These are phyloP conservation scores for Tetragnatha versicolor DNA, from an alignment of 1,140 invertebrate genomes.

Conservation along the genomic window DNA sequence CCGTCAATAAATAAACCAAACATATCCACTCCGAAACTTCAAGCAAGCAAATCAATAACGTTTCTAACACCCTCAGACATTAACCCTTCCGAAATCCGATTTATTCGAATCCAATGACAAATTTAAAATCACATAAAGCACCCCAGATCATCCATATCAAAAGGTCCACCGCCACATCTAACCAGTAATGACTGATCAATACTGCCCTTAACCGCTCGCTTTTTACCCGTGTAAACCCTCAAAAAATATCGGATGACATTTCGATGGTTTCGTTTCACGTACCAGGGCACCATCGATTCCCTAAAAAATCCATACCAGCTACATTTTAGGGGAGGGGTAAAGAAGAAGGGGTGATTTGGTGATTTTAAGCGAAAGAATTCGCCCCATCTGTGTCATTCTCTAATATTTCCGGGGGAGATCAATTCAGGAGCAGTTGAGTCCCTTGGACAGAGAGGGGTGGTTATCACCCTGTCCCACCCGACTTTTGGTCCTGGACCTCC, in stretches of 20 bases:
- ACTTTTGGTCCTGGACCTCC: neutral
- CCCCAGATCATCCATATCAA: too few relatives aligned
- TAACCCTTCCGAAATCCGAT: too few relatives aligned
- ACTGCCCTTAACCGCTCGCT: too few relatives aligned
- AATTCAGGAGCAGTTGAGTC: conserved; percentile 29
- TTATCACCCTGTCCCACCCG: conserved; percentile 27
- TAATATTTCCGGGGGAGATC: conserved; percentile 47
- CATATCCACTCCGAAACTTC: too few relatives aligned
- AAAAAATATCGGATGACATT: conserved; percentile 1
- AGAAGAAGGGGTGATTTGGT: conserved; percentile 3
- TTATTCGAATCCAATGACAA: too few relatives aligned
- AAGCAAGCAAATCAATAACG: too few relatives aligned
- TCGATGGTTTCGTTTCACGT: conserved; percentile 13
- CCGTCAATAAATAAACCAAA: too few relatives aligned
- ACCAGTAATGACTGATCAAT: too few relatives aligned
- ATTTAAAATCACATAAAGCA: too few relatives aligned
- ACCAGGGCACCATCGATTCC: conserved; percentile 3
- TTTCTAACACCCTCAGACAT: too few relatives aligned
- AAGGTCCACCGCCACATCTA: too few relatives aligned
- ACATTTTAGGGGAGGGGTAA: neutral
- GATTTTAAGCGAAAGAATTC: conserved; percentile 37
- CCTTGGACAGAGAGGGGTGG: neutral
- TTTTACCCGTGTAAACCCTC: too few relatives aligned
- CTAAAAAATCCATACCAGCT: conserved; percentile 17
- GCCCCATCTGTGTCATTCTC: conserved; percentile 24